Evolutionary conservation across 2,113 vertebrate species (phyloP), one percentile per base, ranked within the genome.

Genomic region (Hydrolagus affinis): DNA sequence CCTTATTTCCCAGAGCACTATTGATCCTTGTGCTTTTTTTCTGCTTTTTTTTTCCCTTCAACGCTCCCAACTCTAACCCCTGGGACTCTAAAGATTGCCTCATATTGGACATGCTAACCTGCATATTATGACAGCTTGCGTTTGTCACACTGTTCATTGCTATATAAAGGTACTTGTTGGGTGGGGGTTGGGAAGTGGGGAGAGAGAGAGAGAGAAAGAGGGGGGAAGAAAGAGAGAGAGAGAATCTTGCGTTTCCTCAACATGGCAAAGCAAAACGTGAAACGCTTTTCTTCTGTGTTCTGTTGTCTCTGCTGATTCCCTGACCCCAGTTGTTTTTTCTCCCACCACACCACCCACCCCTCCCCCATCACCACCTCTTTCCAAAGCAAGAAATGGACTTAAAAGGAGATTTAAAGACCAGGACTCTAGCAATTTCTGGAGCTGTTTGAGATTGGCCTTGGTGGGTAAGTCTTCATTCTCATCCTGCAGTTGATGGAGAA

Each of bases 1-100:
- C 96, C 95, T 98, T 98, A 98, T 98, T 98, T 98, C 96, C 93
- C 95, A 95, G 94, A 96, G 96, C 95, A 90, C 93, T 98, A 98
- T 99, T 94, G 97, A 99, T 97, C 95, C 89, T 59, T 90, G 90
- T 94, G 91, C 93, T 94, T 94, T 86, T 80, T 86, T 64, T 10
- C 77, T 88, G 86, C 77, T 83, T 83, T 10, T 62, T 30, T 95
- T 91, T 93, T 94, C 93, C 94, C 93, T 94, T 95, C 94, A 94
- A 93, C 93, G 94, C 94, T 94, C 94, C 95, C 93, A 94, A 94
- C 94, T 94, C 93, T 95, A 92, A 93, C 91, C 90, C 90, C 71
- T 88, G 91, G 92, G 94, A 94, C 88, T 89, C 90, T 89, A 91
- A 91, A 89, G 87, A 92, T 92, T 90, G 88, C 92, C 92, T 92